phyloP scores from a whole-genome alignment of 2,888 invertebrate species.

The Drosophila diplacantha region DNA sequence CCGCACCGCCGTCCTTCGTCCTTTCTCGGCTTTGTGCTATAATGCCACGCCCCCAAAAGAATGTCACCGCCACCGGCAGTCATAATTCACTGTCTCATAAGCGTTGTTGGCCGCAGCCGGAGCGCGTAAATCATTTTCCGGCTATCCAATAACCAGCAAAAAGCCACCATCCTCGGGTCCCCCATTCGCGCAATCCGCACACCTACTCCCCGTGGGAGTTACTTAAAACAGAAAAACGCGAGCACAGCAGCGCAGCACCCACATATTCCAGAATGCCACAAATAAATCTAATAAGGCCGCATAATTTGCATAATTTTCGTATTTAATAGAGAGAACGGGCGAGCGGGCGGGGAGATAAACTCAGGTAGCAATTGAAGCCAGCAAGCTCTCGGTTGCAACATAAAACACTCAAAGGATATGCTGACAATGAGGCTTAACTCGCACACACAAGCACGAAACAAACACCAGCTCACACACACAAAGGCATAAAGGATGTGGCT shows the following conservation, averaged over 20 bases:
- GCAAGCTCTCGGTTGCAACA: conserved; percentile 47
- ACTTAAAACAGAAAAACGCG: conserved; percentile 52
- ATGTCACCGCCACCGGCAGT: conserved; percentile 51
- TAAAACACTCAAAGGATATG: conserved; percentile 73
- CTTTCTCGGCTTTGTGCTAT: conserved; percentile 3
- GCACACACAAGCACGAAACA: conserved; percentile 33
- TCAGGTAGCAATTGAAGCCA: conserved; percentile 59
- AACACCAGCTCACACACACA: conserved; percentile 5
- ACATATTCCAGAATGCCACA: conserved; percentile 53
- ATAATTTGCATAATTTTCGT: conserved; percentile 74
- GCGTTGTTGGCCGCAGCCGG: conserved; percentile 36
- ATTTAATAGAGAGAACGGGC: conserved; percentile 59
- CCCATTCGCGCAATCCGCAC: conserved; percentile 5
- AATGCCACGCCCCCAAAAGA: conserved; percentile 35
- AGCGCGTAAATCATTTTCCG: conserved; percentile 59
- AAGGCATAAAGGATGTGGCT: conserved; percentile 17
- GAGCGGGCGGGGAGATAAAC: conserved; percentile 7
- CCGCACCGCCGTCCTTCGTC: not conserved
- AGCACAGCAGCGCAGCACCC: conserved; percentile 9
- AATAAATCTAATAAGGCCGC: conserved; percentile 71
- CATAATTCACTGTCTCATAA: conserved; percentile 62
- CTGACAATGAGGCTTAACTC: conserved; percentile 70
- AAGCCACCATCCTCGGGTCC: conserved; percentile 5
- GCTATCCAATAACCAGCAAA: conserved; percentile 38
- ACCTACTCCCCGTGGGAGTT: conserved; percentile 50